Percentiles rank a stretch among this genome's conserved stretches.
Evolutionary conservation across 1,140 invertebrate genomes (phyloP).

Genomic region (Ditylenchus dipsaci): DNA sequence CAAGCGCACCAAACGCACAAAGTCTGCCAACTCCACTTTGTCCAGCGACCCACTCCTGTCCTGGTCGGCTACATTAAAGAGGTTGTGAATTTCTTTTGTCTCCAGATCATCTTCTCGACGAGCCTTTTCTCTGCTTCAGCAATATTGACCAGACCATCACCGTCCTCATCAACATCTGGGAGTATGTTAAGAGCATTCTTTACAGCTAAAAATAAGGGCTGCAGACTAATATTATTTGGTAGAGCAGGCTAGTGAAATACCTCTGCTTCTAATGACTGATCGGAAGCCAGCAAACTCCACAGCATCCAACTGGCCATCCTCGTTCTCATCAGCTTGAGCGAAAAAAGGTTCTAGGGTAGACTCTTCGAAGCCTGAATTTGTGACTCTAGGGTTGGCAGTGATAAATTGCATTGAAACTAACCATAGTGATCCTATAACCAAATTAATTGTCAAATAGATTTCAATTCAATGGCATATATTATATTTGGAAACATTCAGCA

Average conservation of each 20-base stretch:
- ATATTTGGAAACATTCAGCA: too few relatives aligned
- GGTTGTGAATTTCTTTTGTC: slow-evolving; percentile 42
- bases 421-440: too few relatives aligned
- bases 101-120: slow-evolving; percentile 53
- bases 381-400: too few relatives aligned
- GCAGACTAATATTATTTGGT: too few relatives aligned
- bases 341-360: slow-evolving; percentile 54
- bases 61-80: slow-evolving; percentile 56
- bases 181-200: slow-evolving; percentile 47
- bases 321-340: slow-evolving; percentile 57
- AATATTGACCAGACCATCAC: slow-evolving; percentile 47
- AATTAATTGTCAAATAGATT: too few relatives aligned
- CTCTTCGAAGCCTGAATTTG: slow-evolving; percentile 57
- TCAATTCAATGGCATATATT: too few relatives aligned
- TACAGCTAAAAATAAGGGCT: slow-evolving; percentile 39
- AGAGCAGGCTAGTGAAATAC: too few relatives aligned
- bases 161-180: slow-evolving; percentile 46
- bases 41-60: slow-evolving; percentile 39
- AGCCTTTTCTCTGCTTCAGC: slow-evolving; percentile 48
- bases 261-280: slow-evolving; percentile 48
- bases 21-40: slow-evolving; percentile 55
- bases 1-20: slow-evolving; percentile 51
- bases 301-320: slow-evolving; percentile 53
- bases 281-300: slow-evolving; percentile 57
- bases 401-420: too few relatives aligned